These are phyloP conservation scores for Halesus radiatus DNA, from an alignment of 1,140 invertebrate genomes.

Conservation along the genomic window DNA sequence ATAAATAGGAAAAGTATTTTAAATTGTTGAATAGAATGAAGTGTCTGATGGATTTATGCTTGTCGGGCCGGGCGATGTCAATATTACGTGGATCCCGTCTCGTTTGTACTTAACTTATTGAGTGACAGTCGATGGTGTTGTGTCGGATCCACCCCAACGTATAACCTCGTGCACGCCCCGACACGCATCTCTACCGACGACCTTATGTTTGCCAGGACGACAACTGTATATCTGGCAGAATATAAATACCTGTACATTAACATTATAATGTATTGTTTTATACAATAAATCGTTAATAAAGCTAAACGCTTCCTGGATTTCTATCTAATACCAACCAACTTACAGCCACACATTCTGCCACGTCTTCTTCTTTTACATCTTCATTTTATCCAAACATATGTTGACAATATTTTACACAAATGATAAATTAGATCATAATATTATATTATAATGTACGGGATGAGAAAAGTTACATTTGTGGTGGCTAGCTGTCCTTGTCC, in stretches of 20 bases:
- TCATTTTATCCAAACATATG: too few relatives aligned
- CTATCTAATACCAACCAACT: too few relatives aligned
- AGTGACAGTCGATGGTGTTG: slow-evolving; percentile 61
- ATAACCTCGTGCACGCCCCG: slow-evolving; percentile 63
- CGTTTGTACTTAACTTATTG: slow-evolving; percentile 49
- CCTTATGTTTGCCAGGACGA: slow-evolving; percentile 69
- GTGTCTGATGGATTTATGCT: slow-evolving; percentile 51
- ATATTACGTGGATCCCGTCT: slow-evolving; percentile 13
- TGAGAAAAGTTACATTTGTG: too few relatives aligned
- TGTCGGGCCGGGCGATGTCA: slow-evolving; percentile 43
- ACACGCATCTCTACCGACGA: slow-evolving; percentile 69
- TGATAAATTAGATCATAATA: too few relatives aligned
- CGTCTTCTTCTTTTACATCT: too few relatives aligned
- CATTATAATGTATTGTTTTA: slow-evolving; percentile 74
- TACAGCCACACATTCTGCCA: too few relatives aligned
- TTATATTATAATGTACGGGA: too few relatives aligned
- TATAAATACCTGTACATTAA: slow-evolving; percentile 73
- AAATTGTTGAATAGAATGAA: slow-evolving; percentile 58
- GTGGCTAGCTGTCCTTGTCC: too few relatives aligned
- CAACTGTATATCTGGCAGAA: slow-evolving; percentile 68
- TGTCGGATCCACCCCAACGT: slow-evolving; percentile 63
- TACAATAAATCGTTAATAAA: slow-evolving; percentile 73
- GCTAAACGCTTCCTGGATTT: slow-evolving; percentile 51
- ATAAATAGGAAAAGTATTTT: slow-evolving; percentile 58
- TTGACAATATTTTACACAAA: too few relatives aligned